Evolutionary conservation across 2,797 vertebrate species (phyloP).

Genomic region (Sparidentex hasta): DNA sequence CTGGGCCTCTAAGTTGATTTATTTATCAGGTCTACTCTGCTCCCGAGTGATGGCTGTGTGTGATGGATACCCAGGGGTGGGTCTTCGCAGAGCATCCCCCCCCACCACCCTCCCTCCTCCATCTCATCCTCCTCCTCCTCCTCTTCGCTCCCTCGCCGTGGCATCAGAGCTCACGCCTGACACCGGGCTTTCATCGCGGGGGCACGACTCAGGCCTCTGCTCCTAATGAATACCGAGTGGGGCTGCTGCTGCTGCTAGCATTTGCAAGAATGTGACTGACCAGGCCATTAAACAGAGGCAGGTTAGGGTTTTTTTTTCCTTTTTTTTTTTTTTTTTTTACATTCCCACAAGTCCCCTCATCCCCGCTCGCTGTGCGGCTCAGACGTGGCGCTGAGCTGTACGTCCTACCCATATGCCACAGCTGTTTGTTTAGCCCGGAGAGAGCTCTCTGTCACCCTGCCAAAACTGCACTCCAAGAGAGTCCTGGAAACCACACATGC

Average conservation of each 20-base stretch:
- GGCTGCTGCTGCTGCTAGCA: constrained; percentile 33
- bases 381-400: constrained; percentile 45
- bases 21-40: constrained; percentile 88
- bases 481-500: constrained; percentile 64
- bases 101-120: neutral
- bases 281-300: constrained; percentile 63
- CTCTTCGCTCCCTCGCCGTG: constrained; percentile 55
- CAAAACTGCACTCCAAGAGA: constrained; percentile 73
- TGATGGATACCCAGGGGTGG: constrained; percentile 87
- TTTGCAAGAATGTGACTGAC: constrained; percentile 60
- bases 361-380: constrained; percentile 17
- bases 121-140: neutral
- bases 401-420: constrained; percentile 80
- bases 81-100: constrained; percentile 70
- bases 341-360: constrained; percentile 28
- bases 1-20: constrained; percentile 89
- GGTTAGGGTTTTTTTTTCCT: constrained; percentile 53
- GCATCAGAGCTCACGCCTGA: constrained; percentile 80
- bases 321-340: constrained; percentile 18
- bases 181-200: constrained; percentile 80
- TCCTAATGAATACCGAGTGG: constrained; percentile 75
- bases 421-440: constrained; percentile 80
- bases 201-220: constrained; percentile 61
- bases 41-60: constrained; percentile 83
- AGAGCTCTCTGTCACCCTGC: constrained; percentile 76